Conservation (phyloP, 2,797 vertebrate genomes). For the Parauchenoglanis ngamensis region DNA sequence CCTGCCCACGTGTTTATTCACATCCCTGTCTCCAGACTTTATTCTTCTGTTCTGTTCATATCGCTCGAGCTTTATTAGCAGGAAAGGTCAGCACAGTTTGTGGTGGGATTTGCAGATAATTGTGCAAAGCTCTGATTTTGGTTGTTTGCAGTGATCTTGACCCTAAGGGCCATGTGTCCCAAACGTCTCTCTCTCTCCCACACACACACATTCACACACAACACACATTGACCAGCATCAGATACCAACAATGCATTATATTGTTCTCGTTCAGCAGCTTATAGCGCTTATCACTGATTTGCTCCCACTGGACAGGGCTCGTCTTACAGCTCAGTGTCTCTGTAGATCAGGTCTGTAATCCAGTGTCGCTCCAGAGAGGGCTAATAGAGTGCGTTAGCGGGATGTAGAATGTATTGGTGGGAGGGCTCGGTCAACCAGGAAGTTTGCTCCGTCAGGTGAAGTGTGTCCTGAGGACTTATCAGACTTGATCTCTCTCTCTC, state of each 20-base stretch:
- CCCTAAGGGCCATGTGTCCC: neutral
- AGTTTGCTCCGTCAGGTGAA: constrained; percentile 16
- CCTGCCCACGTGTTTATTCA: constrained; percentile 32
- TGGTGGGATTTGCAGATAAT: constrained; percentile 54
- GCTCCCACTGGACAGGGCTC: neutral
- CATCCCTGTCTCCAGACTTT: neutral
- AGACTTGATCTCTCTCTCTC: constrained; percentile 19
- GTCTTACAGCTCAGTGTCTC: constrained; percentile 18
- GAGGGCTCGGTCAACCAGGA: constrained; percentile 14
- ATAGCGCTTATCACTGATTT: constrained; percentile 32
- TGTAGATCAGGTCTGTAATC: constrained; percentile 28
- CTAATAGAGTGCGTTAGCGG: constrained; percentile 36
- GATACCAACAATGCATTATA: constrained; percentile 36
- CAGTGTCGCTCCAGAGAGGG: constrained; percentile 25
- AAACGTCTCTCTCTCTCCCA: no score
- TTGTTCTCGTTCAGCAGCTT: constrained; percentile 23
- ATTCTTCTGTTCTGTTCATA: constrained; percentile 42
- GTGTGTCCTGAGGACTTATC: neutral
- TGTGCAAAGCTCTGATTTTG: constrained; percentile 51
- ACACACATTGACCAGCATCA: neutral
- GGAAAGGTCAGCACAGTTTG: constrained; percentile 62
- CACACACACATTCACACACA: neutral
- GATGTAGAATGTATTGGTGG: constrained; percentile 6
- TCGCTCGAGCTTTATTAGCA: constrained; percentile 66
- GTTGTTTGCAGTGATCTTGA: constrained; percentile 9